Evolutionary conservation across 2,888 invertebrate species (phyloP), one percentile per base, ranked within the genome.

Genomic region (Erannis defoliaria): DNA sequence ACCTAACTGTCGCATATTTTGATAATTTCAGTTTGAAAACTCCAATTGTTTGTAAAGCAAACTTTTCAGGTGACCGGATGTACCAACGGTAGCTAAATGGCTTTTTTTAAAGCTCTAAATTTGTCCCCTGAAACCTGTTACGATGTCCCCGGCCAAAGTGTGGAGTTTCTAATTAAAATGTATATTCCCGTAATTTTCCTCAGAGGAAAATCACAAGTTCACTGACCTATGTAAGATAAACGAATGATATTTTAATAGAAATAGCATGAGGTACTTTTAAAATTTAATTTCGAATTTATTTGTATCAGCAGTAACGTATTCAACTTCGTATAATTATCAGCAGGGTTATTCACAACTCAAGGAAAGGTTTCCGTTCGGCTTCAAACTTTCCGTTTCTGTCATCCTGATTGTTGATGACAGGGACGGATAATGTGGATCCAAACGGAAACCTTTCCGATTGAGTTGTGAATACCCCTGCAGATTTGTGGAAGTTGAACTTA

Each of bases 81-180:
- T 42, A 29, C 12, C 40, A n/a, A 6, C 10, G 40, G 51, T 16
- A 29, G 19, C 40, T 40, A 40, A 51, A 37, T 51, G 26, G 38
- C 40, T 42, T 51, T 51, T 51, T 51, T 51, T 31, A 46, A 51
- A 40, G 51, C 29, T 40, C 18, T 40, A 29, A 40, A 51, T 57
- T 57, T 42, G 56, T 40, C 56, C 35, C 42, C 8, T 50, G 49
- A 14, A 42, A 50, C 18, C 50, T 18, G 43, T 48, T 38, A 48
- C 45, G 31, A 31, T 37, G 18, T 31, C 37, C 58, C 33, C 21
- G 55, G 8, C 49, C 29, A 10, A 21, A 45, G 43, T 35, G 43
- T 29, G 19, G 50, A 29, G 37, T 37, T 58, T 51, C 51, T 51
- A 58, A 58, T 58, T 51, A 58, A 58, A 45, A 58, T 51, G 45